Conservation (phyloP, 2,888 invertebrate species). For the Drosophila paranaensis region DNA sequence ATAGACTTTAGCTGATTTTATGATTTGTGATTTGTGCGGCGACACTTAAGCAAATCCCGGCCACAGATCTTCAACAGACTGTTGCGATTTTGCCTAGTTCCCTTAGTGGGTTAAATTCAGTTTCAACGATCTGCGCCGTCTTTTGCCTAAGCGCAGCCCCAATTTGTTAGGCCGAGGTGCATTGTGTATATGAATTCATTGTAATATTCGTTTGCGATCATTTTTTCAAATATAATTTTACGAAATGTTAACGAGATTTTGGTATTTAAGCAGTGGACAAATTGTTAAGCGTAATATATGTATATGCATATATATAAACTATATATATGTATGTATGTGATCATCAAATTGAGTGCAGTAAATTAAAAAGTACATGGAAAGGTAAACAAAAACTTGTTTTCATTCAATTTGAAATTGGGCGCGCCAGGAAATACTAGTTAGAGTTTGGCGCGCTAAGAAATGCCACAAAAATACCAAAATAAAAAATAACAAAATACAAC, state of each 20-base stretch:
- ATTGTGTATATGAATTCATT: slow-evolving; percentile 41
- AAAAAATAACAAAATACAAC: too few relatives aligned
- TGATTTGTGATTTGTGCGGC: slow-evolving; percentile 7
- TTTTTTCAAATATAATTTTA: slow-evolving; percentile 27
- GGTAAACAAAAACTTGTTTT: slow-evolving; percentile 16
- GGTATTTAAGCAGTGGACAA: slow-evolving; percentile 16
- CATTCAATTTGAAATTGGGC: neutral
- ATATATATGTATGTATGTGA: slow-evolving; percentile 18
- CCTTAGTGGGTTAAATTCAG: slow-evolving; percentile 84
- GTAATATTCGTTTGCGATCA: slow-evolving; percentile 26
- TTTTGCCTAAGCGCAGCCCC: slow-evolving; percentile 63
- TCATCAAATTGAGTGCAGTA: slow-evolving; percentile 46
- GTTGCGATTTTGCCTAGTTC: slow-evolving; percentile 83
- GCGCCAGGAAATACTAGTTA: neutral
- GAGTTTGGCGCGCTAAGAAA: too few relatives aligned
- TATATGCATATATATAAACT: slow-evolving; percentile 26
- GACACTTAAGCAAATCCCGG: slow-evolving; percentile 49
- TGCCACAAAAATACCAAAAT: too few relatives aligned
- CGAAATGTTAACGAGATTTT: slow-evolving; percentile 61
- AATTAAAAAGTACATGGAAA: slow-evolving; percentile 54
- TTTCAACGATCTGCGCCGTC: slow-evolving; percentile 71
- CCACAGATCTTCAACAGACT: slow-evolving; percentile 66
- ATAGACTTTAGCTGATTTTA: slow-evolving; percentile 10
- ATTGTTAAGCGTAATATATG: slow-evolving; percentile 34
- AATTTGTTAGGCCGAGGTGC: slow-evolving; percentile 46